phyloP scores from a whole-genome alignment of 2,797 vertebrate species.

The Malurus splendens region DNA sequence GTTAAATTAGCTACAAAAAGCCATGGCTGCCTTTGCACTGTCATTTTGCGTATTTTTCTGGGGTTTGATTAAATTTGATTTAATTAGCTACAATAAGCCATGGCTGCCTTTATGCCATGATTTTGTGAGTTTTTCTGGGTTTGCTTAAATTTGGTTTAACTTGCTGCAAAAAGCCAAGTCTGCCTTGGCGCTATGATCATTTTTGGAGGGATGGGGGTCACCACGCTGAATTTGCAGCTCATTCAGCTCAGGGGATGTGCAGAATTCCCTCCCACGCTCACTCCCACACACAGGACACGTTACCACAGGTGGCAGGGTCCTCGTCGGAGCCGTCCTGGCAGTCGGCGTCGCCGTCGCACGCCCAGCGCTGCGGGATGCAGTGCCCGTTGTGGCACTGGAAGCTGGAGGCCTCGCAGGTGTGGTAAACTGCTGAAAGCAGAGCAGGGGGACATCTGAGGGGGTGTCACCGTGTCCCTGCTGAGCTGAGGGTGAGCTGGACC shows the following conservation, averaged over 20 bases:
- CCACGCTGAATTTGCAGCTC: not conserved
- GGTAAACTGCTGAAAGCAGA: slow-evolving; percentile 79
- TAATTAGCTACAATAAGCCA: not conserved
- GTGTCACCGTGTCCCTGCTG: rapidly evolving
- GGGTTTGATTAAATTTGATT: not conserved
- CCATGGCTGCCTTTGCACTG: no score
- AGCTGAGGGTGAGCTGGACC: not conserved
- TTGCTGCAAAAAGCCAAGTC: not conserved
- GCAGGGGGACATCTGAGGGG: not conserved
- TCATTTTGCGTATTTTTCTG: not conserved
- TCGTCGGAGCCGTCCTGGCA: slow-evolving; percentile 94
- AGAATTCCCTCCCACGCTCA: not conserved
- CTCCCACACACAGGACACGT: not conserved
- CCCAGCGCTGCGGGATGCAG: slow-evolving; percentile 95
- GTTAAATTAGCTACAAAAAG: no score
- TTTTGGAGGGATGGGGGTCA: not conserved
- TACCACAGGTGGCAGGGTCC: slow-evolving; percentile 83
- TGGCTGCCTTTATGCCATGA: no score
- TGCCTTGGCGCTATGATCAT: rapidly evolving
- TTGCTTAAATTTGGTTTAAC: not conserved
- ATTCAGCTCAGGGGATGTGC: rapidly evolving
- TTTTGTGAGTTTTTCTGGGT: rapidly evolving
- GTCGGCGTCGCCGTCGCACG: slow-evolving; percentile 91
- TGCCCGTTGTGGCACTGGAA: slow-evolving; percentile 95
- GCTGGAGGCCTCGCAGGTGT: slow-evolving; percentile 91